A percentile compares a stretch with the other conserved stretches of the same genome.
These are phyloP conservation scores for Myrmophylax atrothorax DNA, from an alignment of 2,113 vertebrate genomes.

Conservation along the genomic window DNA sequence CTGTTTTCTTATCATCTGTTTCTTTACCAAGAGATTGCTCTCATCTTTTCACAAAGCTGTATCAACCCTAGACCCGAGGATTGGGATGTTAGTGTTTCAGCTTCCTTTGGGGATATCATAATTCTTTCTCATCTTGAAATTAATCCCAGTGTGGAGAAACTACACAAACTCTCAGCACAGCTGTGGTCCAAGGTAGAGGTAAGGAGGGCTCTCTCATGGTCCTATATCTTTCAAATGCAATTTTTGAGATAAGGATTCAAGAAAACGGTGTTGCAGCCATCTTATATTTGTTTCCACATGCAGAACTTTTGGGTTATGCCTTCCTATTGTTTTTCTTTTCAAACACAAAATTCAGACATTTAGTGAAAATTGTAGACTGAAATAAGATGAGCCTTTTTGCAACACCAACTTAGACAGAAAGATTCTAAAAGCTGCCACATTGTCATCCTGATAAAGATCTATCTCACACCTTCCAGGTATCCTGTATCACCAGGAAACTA, in stretches of 20 bases:
- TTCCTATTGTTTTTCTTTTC: background rate
- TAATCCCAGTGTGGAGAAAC: constrained; percentile 14
- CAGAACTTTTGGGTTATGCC: background rate
- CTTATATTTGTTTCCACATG: background rate
- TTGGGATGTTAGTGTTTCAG: background rate
- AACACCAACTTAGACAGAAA: background rate
- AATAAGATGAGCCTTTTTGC: background rate
- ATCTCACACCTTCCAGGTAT: background rate
- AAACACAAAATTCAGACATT: background rate
- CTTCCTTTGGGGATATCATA: constrained; percentile 18
- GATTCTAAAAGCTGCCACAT: background rate
- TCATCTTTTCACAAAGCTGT: constrained; percentile 64
- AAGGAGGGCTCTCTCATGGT: background rate
- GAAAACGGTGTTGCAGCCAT: background rate
- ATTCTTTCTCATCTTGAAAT: constrained; percentile 40
- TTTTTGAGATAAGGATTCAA: background rate
- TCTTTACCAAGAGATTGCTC: constrained; percentile 59
- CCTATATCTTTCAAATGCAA: background rate
- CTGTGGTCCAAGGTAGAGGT: background rate
- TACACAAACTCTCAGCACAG: background rate
- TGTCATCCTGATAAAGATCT: background rate
- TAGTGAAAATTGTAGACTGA: background rate
- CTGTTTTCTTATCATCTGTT: constrained; percentile 61
- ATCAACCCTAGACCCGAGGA: constrained; percentile 40
- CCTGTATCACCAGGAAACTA: background rate